Evolutionary conservation across 2,888 invertebrate species (phyloP), one percentile per base, ranked within the genome.

Genomic region (Ischnura elegans): DNA sequence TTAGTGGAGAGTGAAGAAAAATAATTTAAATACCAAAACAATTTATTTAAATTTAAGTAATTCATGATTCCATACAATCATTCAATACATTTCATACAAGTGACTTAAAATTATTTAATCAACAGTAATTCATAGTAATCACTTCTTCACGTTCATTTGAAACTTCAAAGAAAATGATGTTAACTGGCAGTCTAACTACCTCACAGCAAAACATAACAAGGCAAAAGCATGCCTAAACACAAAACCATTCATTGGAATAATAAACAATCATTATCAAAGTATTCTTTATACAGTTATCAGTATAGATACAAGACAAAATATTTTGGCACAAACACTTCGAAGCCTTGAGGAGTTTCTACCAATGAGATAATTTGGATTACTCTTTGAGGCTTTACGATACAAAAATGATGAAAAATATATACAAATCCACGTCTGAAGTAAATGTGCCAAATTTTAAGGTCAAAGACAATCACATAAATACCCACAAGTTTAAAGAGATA

Each of bases 391-490:
- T 66, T 90, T 66, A 90, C 90, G 45, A 61, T 90, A 90, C 90
- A 90, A 90, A 90, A 90, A 90, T 61, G 90, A 90, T 61, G 90
- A 90, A 90, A 90, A 90, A 90, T 90, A 90, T 90, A 90, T 90
- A 90, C 90, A 90, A 90, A 90, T 90, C 61, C 90, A 90, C 61
- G 90, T 90, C 36, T 90, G 90, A 90, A 90, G 90, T 90, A 90
- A 90, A 90, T 90, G 90, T 90, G 90, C 90, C 90, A 90, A 90
- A 90, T 43, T 90, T 61, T n/a, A 90, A n/a, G 90, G 90, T 55
- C 90, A 61, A 90, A 61, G 90, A 66, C 61, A 90, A 90, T 90
- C 90, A 90, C 90, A 90, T 66, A n/a, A 13, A 90, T 90, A 90
- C 21, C 90, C 90, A 90, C 90, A 90, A 61, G 90, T 43, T 90